phyloP scores from a whole-genome alignment of 1,140 invertebrate species.

The Maconellicoccus hirsutus region DNA sequence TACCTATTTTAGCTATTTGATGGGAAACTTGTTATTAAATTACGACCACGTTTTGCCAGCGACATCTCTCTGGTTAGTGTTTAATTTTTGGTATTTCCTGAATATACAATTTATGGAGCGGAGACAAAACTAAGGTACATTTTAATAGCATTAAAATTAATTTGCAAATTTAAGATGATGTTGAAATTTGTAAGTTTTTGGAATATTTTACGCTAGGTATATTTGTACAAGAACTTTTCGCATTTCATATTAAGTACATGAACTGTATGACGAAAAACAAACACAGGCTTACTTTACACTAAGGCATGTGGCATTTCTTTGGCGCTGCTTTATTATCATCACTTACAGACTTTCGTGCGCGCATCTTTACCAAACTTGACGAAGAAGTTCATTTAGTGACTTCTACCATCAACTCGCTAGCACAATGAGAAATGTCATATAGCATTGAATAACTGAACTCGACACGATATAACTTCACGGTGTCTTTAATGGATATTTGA shows the following conservation, averaged over 20 bases:
- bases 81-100: too few species aligned
- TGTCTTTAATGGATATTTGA: slow-evolving; percentile 16
- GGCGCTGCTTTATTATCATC: not conserved
- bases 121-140: too few species aligned
- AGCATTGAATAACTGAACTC: not conserved
- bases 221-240: not conserved
- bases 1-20: too few species aligned
- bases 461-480: not conserved
- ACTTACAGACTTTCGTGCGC: not conserved
- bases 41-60: too few species aligned
- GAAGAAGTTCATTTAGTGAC: not conserved
- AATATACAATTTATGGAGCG: too few species aligned
- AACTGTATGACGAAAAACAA: too few species aligned
- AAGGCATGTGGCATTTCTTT: not conserved
- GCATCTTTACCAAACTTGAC: not conserved
- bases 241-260: not conserved
- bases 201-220: not conserved
- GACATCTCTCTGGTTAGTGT: too few species aligned
- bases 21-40: too few species aligned
- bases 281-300: not conserved
- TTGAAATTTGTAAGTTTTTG: not conserved
- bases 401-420: not conserved
- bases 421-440: not conserved
- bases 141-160: too few species aligned
- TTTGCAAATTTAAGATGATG: too few species aligned